These are phyloP conservation scores for Aspidoscelis tigris DNA, from an alignment of 2,113 vertebrate species.

Conservation along the genomic window DNA sequence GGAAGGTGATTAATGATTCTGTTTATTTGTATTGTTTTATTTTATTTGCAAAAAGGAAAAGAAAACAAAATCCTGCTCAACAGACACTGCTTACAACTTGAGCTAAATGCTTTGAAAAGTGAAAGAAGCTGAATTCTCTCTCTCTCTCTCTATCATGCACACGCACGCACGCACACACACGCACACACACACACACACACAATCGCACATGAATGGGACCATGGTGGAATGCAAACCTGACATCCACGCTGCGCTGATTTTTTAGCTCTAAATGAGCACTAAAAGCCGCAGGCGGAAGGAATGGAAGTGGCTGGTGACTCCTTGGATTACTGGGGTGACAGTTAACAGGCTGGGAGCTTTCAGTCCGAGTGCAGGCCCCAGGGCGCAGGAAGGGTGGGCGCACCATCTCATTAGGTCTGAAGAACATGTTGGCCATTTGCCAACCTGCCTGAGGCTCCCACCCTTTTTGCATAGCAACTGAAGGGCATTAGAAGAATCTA, in stretches of 20 bases:
- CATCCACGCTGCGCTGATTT: background rate
- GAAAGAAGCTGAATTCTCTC: background rate
- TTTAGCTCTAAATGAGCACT: slow-evolving; percentile 15
- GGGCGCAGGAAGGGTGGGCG: background rate
- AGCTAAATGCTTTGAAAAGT: background rate
- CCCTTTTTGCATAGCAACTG: background rate
- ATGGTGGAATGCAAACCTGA: background rate
- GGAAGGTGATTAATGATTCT: background rate
- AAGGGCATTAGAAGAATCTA: background rate
- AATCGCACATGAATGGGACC: background rate
- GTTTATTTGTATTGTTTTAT: background rate
- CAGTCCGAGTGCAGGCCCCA: background rate
- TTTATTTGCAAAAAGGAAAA: background rate
- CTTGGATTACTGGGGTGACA: slow-evolving; percentile 32
- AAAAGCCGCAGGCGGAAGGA: background rate
- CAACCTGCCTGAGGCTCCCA: background rate
- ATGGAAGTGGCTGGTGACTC: slow-evolving; percentile 4
- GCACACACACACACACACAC: background rate
- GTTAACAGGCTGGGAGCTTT: slow-evolving; percentile 17
- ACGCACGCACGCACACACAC: background rate
- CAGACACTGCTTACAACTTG: background rate
- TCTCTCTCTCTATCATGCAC: background rate
- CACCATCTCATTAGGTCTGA: background rate
- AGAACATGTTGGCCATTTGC: background rate
- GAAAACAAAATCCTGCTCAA: background rate